A percentile compares a stretch with the other conserved stretches of the same genome.
These are phyloP conservation scores for Morone saxatilis DNA, from an alignment of 2,113 vertebrate species.

Conservation along the genomic window DNA sequence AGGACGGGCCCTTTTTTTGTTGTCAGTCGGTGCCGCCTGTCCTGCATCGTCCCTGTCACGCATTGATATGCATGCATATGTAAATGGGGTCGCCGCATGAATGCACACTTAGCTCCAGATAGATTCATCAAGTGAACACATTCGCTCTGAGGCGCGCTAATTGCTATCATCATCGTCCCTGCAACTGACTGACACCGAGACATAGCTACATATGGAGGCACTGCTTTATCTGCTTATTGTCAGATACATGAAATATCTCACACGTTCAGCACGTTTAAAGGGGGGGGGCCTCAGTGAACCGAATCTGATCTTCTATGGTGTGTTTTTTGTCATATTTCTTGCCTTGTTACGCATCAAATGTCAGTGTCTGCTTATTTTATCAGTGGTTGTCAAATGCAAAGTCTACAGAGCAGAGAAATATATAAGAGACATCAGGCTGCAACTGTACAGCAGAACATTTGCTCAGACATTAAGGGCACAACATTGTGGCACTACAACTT, in stretches of 20 bases:
- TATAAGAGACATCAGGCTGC: slow-evolving; percentile 5
- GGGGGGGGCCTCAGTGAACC: background rate
- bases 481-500: slow-evolving; percentile 55
- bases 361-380: background rate
- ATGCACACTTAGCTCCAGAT: slow-evolving; percentile 60
- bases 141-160: slow-evolving; percentile 59
- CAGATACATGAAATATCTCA: slow-evolving; percentile 7
- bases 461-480: slow-evolving; percentile 46
- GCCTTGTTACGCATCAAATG: background rate
- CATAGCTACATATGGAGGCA: slow-evolving; percentile 27
- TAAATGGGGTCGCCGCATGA: slow-evolving; percentile 66
- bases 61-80: slow-evolving; percentile 69
- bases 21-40: slow-evolving; percentile 42
- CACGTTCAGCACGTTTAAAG: background rate
- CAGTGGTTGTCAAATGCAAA: background rate
- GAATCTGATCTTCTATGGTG: slow-evolving; percentile 1
- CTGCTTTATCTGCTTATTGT: slow-evolving; percentile 37
- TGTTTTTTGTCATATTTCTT: slow-evolving; percentile 1
- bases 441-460: slow-evolving; percentile 29
- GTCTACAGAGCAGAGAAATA: slow-evolving; percentile 13
- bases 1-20: slow-evolving; percentile 43
- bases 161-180: slow-evolving; percentile 65
- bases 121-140: slow-evolving; percentile 68
- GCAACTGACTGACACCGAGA: slow-evolving; percentile 31
- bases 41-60: slow-evolving; percentile 9